phyloP scores from a whole-genome alignment of 2,113 vertebrate species.

The Coreoperca whiteheadi region DNA sequence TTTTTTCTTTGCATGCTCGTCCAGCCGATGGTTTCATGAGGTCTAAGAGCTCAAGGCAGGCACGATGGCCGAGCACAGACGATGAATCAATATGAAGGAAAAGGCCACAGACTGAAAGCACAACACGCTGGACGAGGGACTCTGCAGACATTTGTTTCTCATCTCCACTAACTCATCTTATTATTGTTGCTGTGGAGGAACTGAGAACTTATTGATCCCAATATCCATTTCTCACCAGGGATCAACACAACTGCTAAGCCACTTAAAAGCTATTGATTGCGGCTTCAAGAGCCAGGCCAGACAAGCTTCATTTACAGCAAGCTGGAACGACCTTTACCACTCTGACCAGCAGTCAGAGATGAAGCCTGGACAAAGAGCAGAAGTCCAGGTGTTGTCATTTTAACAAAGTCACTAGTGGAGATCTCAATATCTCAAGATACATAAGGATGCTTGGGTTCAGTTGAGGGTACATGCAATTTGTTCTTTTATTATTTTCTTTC shows the following conservation, averaged over 20 bases:
- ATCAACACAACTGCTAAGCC: slow-evolving; percentile 75
- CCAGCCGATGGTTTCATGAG: not conserved
- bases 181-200: slow-evolving; percentile 59
- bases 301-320: slow-evolving; percentile 68
- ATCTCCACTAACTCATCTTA: slow-evolving; percentile 47
- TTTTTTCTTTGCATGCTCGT: not conserved
- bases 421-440: not conserved
- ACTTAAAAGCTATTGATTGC: slow-evolving; percentile 81
- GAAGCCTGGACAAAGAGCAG: not conserved
- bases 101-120: slow-evolving; percentile 11
- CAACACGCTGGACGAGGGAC: not conserved
- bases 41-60: slow-evolving; percentile 23
- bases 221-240: slow-evolving; percentile 80
- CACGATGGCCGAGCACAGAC: slow-evolving; percentile 7
- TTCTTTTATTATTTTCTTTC: not conserved
- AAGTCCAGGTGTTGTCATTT: not conserved
- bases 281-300: slow-evolving; percentile 70
- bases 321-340: not conserved
- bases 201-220: slow-evolving; percentile 77
- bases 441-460: not conserved
- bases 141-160: slow-evolving; percentile 12
- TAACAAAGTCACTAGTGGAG: not conserved
- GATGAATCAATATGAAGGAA: not conserved
- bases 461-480: not conserved
- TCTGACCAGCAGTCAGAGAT: slow-evolving; percentile 5